Base-by-base conservation (phyloP, 2,797 vertebrate genomes). In the Limosa lapponica region DNA sequence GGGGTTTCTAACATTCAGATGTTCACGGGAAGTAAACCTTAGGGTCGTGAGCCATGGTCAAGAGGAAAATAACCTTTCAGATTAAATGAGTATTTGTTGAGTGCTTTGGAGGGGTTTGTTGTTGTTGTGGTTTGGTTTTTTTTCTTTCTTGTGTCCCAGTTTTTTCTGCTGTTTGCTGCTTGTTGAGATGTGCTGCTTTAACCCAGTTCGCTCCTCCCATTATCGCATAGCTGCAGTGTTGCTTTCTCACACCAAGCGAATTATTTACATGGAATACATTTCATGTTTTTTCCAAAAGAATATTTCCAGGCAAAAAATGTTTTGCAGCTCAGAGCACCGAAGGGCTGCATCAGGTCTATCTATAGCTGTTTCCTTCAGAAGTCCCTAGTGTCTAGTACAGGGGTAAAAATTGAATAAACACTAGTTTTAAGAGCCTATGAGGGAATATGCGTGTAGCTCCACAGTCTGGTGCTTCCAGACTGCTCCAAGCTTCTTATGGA, bases 211-310 rank as follows among this genome's bases (percentile, higher is more conserved):
- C 13, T 79, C 43, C 59, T 89, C 51, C 71, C 27, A 17, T 85
- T 92, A 67, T 66, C 83, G 52, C 43, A 41, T 22, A 79, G 22
- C 9, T 66, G 44, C 27, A 70, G 16, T 11, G 10, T 19, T 78
- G 15, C 15, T 58, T 83, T 73, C 36, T 92, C 13, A 69, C n/a
- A 57, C 9, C 1, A 3, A 48, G 7, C 75, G 59, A 89, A 95
- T 89, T 80, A 89, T 92, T 96, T 77, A 75, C 19, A 59, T 24
- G 41, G 44, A 87, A 62, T 58, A n/a, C 8, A 7, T 82, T 88
- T 78, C 20, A 74, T 7, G 0, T 0, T 6, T 67, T 66, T 71
- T 39, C 28, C 4, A 8, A 30, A 91, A 77, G 17, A 57, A 46
- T 19, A n/a, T 14, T 69, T 39, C 13, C n/a, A 39, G n/a, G 24